Conservation (phyloP, 2,797 vertebrate species). For the Takifugu ocellatus region DNA sequence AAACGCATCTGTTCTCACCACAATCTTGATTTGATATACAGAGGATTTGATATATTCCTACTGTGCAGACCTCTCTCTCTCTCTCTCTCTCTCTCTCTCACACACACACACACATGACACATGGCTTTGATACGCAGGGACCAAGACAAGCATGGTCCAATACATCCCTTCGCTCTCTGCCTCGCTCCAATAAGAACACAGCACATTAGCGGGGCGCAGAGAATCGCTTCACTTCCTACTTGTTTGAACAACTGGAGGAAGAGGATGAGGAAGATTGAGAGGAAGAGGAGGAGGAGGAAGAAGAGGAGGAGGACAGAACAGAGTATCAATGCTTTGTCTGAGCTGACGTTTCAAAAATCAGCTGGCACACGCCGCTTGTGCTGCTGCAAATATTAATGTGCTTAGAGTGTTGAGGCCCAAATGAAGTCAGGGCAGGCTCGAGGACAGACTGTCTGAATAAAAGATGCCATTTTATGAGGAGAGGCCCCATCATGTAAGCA, state of each 20-base stretch:
- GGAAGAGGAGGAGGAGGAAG: constrained; percentile 27
- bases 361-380: constrained; percentile 58
- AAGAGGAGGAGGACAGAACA: constrained; percentile 14
- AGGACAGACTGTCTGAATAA: constrained; percentile 48
- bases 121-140: constrained; percentile 45
- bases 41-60: constrained; percentile 26
- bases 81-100: constrained; percentile 32
- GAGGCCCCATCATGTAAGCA: constrained; percentile 35
- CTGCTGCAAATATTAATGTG: constrained; percentile 64
- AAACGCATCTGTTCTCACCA: constrained; percentile 38
- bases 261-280: constrained; percentile 12
- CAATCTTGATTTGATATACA: constrained; percentile 30
- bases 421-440: constrained; percentile 60
- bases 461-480: constrained; percentile 57
- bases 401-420: constrained; percentile 56
- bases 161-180: constrained; percentile 43
- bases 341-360: constrained; percentile 54
- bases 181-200: constrained; percentile 61
- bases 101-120: constrained; percentile 37
- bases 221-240: constrained; percentile 49
- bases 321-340: constrained; percentile 55
- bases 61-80: constrained; percentile 21
- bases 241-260: constrained; percentile 48
- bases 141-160: constrained; percentile 58
- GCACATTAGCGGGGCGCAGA: constrained; percentile 58